These are phyloP conservation scores for Acrocephalus arundinaceus DNA, from an alignment of 2,113 vertebrate genomes.

Conservation along the genomic window DNA sequence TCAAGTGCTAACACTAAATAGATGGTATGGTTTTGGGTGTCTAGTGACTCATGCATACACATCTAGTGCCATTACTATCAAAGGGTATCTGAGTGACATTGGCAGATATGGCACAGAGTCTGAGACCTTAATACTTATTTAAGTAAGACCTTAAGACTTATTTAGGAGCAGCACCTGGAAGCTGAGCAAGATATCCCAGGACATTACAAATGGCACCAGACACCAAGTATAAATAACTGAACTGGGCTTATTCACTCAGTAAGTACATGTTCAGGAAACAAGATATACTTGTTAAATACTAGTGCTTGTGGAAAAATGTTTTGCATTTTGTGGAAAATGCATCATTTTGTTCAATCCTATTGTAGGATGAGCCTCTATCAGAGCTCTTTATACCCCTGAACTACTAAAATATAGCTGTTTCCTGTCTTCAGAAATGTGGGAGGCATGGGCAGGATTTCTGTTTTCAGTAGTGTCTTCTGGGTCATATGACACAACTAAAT, in stretches of 20 bases:
- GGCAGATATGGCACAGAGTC: not conserved
- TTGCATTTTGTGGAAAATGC: not conserved
- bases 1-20: not conserved
- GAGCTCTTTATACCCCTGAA: not conserved
- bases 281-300: not conserved
- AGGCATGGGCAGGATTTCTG: not conserved
- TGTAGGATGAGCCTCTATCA: not conserved
- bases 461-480: not conserved
- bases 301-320: not conserved
- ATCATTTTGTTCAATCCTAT: rapidly evolving
- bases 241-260: not conserved
- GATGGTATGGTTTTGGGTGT: not conserved
- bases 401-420: not conserved
- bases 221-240: not conserved
- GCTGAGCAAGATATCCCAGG: not conserved
- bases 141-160: not conserved
- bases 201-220: not conserved
- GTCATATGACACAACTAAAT: not conserved
- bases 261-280: not conserved
- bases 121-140: not conserved
- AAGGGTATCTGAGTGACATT: not conserved
- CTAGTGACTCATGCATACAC: not conserved
- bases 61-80: not conserved
- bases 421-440: not conserved
- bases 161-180: not conserved